phyloP scores from a whole-genome alignment of 2,797 vertebrate species.

The Xenentodon cancila region DNA sequence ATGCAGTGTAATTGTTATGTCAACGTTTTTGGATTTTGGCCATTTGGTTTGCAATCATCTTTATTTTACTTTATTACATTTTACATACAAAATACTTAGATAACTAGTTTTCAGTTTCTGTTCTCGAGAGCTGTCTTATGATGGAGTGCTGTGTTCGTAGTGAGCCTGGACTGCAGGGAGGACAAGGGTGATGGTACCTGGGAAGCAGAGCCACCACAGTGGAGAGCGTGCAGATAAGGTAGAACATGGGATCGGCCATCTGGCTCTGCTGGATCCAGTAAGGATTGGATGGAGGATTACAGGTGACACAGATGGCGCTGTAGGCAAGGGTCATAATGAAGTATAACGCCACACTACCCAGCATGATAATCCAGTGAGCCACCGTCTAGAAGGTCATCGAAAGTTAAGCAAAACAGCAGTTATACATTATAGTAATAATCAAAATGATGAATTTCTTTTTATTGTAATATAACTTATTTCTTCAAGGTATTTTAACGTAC shows the following conservation, averaged over 20 bases:
- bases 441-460: neutral
- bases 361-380: slow-evolving; percentile 83
- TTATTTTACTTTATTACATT: too few relatives aligned
- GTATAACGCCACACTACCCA: slow-evolving; percentile 86
- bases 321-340: slow-evolving; percentile 85
- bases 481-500: neutral
- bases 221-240: slow-evolving; percentile 88
- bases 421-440: neutral
- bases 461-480: neutral
- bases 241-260: slow-evolving; percentile 89
- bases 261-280: slow-evolving; percentile 90
- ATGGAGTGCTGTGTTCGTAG: neutral
- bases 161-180: neutral
- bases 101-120: too few relatives aligned
- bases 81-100: too few relatives aligned
- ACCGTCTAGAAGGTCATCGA: slow-evolving; percentile 79
- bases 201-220: slow-evolving; percentile 89
- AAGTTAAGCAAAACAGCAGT: slow-evolving; percentile 17
- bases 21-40: neutral
- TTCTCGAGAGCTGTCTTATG: too few relatives aligned
- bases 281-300: slow-evolving; percentile 88
- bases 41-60: neutral
- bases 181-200: slow-evolving; percentile 79
- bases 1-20: neutral
- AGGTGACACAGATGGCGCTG: slow-evolving; percentile 84